phyloP scores from a whole-genome alignment of 2,113 vertebrate genomes.

The Panthera tigris region DNA sequence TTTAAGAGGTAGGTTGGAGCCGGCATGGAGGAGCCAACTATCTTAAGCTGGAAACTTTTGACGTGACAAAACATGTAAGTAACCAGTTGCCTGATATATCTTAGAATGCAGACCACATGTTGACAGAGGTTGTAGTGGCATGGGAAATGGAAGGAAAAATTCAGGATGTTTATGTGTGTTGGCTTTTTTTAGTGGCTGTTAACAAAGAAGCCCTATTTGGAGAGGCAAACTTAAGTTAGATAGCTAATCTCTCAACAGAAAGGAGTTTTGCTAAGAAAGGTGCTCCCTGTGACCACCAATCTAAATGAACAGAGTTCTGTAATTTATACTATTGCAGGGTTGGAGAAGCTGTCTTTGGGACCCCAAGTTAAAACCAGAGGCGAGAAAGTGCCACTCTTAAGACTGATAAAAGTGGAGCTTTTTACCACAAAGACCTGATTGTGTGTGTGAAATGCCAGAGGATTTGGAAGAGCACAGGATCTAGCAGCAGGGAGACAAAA shows the following conservation, averaged over 20 bases:
- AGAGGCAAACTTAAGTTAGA: not conserved
- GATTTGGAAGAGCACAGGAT: slow-evolving; percentile 50
- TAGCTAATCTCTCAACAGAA: not conserved
- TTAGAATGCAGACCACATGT: not conserved
- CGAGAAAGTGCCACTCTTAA: slow-evolving; percentile 19
- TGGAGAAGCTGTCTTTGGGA: slow-evolving; percentile 22
- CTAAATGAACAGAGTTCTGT: not conserved
- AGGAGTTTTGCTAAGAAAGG: not conserved
- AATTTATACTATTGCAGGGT: not conserved
- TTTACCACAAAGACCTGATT: slow-evolving; percentile 49
- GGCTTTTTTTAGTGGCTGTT: slow-evolving; percentile 39
- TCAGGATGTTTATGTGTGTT: slow-evolving; percentile 41
- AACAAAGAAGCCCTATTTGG: not conserved
- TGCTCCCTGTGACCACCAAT: not conserved
- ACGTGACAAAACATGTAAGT: not conserved
- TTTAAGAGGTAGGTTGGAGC: not conserved
- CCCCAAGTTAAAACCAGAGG: slow-evolving; percentile 11
- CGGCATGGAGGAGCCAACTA: not conserved
- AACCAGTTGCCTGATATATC: not conserved
- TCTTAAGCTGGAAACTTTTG: not conserved
- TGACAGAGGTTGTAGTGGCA: not conserved
- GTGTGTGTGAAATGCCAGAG: slow-evolving; percentile 27
- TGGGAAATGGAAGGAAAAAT: slow-evolving; percentile 27
- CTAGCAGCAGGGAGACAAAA: not conserved
- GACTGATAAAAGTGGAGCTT: slow-evolving; percentile 21